Percentiles rank a stretch among this genome's conserved stretches.
Conservation (phyloP, 2,888 invertebrate species). For the Agrotis segetum region DNA sequence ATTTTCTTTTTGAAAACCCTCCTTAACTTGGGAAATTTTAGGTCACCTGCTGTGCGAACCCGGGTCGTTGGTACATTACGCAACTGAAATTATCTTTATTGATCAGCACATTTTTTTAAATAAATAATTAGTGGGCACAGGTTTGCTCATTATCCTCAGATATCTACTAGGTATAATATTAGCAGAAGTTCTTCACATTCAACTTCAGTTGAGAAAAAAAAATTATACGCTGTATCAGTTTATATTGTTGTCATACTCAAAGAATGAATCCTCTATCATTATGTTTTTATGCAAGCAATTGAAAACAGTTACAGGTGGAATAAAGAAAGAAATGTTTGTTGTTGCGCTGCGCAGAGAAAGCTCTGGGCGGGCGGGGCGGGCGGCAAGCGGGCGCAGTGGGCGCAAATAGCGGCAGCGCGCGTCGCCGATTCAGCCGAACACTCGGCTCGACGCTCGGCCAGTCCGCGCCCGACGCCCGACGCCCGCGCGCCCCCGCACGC, state of each 20-base stretch:
- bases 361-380: constrained; percentile 82
- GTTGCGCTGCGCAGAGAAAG: constrained; percentile 89
- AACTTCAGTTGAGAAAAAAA: background rate
- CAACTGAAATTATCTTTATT: background rate
- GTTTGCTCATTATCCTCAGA: constrained; percentile 2
- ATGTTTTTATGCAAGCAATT: constrained; percentile 37
- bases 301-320: constrained; percentile 74
- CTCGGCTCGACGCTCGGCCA: constrained; percentile 68
- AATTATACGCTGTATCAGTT: too few species aligned
- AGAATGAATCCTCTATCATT: constrained; percentile 4
- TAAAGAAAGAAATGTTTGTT: constrained; percentile 81
- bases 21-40: too few species aligned
- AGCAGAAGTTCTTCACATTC: background rate
- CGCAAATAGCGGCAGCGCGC: constrained; percentile 88
- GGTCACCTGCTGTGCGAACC: too few species aligned
- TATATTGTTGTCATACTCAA: background rate
- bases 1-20: too few species aligned
- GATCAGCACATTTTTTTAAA: background rate
- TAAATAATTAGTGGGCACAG: constrained; percentile 14
- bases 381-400: constrained; percentile 83
- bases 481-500: constrained; percentile 55
- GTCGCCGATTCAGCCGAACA: constrained; percentile 76
- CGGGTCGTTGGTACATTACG: background rate
- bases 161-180: background rate
- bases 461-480: constrained; percentile 75